These are phyloP conservation scores for Corythornis vintsioides DNA, from an alignment of 2,113 vertebrate genomes.

Conservation along the genomic window DNA sequence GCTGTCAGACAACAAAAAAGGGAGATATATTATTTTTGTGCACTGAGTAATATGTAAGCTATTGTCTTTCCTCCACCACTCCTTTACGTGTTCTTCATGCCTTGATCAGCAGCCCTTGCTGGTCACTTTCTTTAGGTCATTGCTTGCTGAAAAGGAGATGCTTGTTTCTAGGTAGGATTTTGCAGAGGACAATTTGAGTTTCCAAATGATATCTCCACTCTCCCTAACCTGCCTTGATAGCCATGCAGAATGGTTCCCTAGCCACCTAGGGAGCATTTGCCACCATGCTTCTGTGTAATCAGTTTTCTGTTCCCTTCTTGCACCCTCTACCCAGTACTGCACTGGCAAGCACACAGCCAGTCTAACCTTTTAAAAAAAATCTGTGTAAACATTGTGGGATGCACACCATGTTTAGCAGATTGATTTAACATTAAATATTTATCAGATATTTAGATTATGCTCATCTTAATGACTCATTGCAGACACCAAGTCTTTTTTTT, in stretches of 20 bases:
- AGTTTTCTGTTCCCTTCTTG: neutral
- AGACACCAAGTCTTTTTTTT: neutral
- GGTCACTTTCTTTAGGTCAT: neutral
- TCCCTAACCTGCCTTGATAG: neutral
- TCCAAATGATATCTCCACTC: neutral
- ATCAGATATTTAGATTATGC: slow-evolving; percentile 20
- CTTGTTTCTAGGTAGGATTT: neutral
- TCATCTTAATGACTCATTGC: neutral
- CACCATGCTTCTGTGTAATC: neutral
- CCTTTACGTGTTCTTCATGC: neutral
- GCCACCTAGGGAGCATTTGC: neutral
- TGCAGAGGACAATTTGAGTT: neutral
- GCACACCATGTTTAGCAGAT: neutral
- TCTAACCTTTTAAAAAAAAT: neutral
- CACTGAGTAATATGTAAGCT: neutral
- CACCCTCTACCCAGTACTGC: neutral
- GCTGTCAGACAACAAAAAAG: neutral
- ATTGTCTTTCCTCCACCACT: neutral
- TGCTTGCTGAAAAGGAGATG: neutral
- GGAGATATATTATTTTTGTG: neutral
- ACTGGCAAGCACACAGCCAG: neutral
- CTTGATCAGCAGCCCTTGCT: neutral
- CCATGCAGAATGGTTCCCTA: neutral
- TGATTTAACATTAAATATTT: slow-evolving; percentile 34
- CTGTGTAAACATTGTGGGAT: neutral